Evolutionary conservation across 2,797 vertebrate genomes (phyloP), one percentile per base, ranked within the genome.

Genomic region (Alauda arvensis): DNA sequence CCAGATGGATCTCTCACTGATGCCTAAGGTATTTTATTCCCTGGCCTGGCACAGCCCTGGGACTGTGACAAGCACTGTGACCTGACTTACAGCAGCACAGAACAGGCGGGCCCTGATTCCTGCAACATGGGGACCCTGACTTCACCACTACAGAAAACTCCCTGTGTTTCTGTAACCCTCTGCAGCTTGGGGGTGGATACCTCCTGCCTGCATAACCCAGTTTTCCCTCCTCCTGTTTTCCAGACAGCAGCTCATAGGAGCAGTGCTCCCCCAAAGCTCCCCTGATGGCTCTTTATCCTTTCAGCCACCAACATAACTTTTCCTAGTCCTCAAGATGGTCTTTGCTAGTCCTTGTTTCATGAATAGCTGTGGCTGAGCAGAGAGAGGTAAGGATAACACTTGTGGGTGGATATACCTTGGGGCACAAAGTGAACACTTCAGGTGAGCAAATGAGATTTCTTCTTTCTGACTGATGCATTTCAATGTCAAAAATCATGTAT

Each of bases 351-450:
- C 39, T 40, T 65, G n/a, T 29, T 28, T 55, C 0, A 2, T 21
- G 31, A 42, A 55, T 3, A 79, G 42, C 19, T 72, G 14, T 28
- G 28, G 15, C 52, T 62, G 57, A 34, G 72, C 66, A 68, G 37
- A 67, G 33, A 53, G 40, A 70, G n/a, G 51, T 13, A 52, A 19
- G n/a, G 25, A 17, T 10, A 25, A 29, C 0, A 0, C 21, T 39
- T 23, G 15, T 8, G 43, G 3, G 29, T 52, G 33, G 52, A 39
- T 31, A 17, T 7, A 18, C 40, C n/a, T 6, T 5, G 12, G n/a
- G 57, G 34, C 33, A 72, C 46, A 51, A 69, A 91, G 17, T 6
- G 42, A 71, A 17, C n/a, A 3, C 24, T 88, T 79, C 56, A 80
- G 29, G 28, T 28, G 59, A 56, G 21, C 69, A 45, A 25, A 48